Base-by-base conservation (phyloP, 64 coral and sea anemone genomes). In the Astreopora myriophthalma region DNA sequence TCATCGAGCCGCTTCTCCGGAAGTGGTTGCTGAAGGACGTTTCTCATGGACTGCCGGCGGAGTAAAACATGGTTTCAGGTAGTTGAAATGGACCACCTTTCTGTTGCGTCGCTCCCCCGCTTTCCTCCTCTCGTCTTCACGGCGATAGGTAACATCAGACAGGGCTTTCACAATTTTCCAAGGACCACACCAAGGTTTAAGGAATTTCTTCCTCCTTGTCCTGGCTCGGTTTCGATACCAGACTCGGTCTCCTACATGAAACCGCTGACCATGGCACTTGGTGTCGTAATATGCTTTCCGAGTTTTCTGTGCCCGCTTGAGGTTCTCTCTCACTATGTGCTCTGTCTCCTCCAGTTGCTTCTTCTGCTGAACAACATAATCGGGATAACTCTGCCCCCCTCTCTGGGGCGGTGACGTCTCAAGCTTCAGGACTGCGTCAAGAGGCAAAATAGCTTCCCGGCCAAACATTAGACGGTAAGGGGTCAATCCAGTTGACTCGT, bases 311-410 rank as follows among this genome's bases (percentile, higher is more conserved):
- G 85, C 85, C 74, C 26, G 26, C 37, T 34, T 34, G 5, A 87
- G 69, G 85, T 28, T 87, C 38, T 73, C 42, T 19, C 69, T 88
- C 20, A 58, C 48, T 46, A 89, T 3, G 0, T 35, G 69, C 72
- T 75, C 86, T 25, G 86, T 76, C 30, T 73, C 62, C 38, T 57
- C 69, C 31, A 85, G n/a, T 31, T 86, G 65, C 84, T 86, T 8
- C 26, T 87, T 87, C 68, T 87, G 68, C 26, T 73, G 36, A 52
- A 51, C 16, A 73, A 87, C 85, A 73, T 87, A 87, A 61, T 87
- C 85, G 19, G 85, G 85, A n/a, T 87, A 74, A 8, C 37, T 87
- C 35, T 19, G 12, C 6, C 6, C 16, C 29, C 8, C 14, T 24
- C 64, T 30, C 27, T 68, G 64, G 2, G 35, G 24, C 29, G 52